phyloP scores from a whole-genome alignment of 1,140 invertebrate species.

The Calephelis nemesis region DNA sequence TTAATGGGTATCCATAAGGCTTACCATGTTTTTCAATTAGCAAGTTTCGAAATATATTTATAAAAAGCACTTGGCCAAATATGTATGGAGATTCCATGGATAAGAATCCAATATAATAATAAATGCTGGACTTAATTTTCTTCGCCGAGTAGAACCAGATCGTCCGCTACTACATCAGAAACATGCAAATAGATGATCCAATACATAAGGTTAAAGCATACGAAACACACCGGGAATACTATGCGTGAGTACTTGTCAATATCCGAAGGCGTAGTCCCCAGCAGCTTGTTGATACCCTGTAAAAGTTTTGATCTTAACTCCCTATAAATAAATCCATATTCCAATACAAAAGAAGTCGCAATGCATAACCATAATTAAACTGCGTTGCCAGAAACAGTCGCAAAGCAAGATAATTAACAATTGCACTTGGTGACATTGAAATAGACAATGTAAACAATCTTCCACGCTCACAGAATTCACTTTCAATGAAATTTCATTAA shows the following conservation, averaged over 20 bases:
- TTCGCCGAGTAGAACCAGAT: slow-evolving; percentile 90
- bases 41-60: slow-evolving; percentile 35
- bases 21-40: slow-evolving; percentile 27
- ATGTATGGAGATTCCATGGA: slow-evolving; percentile 24
- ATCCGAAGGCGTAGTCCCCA: slow-evolving; percentile 95
- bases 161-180: slow-evolving; percentile 95
- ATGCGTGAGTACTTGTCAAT: slow-evolving; percentile 98
- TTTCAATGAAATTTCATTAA: slow-evolving; percentile 4
- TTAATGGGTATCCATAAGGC: slow-evolving; percentile 13
- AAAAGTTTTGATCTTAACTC: slow-evolving; percentile 45
- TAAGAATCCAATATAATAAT: slow-evolving; percentile 15
- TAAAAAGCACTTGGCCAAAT: slow-evolving; percentile 36
- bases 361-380: slow-evolving; percentile 18
- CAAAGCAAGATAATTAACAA: slow-evolving; percentile 17
- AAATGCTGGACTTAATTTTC: slow-evolving; percentile 82
- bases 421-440: slow-evolving; percentile 3
- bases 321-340: slow-evolving; percentile 1
- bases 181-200: slow-evolving; percentile 98
- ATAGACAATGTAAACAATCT: slow-evolving; percentile 3
- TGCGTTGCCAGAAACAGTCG: slow-evolving; percentile 19
- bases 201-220: slow-evolving; percentile 98
- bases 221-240: slow-evolving; percentile 97
- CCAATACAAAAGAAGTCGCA: slow-evolving; percentile 19
- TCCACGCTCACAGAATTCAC: background rate
- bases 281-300: slow-evolving; percentile 91